Conservation (phyloP, 2,113 vertebrate species). For the Petroica traversi region DNA sequence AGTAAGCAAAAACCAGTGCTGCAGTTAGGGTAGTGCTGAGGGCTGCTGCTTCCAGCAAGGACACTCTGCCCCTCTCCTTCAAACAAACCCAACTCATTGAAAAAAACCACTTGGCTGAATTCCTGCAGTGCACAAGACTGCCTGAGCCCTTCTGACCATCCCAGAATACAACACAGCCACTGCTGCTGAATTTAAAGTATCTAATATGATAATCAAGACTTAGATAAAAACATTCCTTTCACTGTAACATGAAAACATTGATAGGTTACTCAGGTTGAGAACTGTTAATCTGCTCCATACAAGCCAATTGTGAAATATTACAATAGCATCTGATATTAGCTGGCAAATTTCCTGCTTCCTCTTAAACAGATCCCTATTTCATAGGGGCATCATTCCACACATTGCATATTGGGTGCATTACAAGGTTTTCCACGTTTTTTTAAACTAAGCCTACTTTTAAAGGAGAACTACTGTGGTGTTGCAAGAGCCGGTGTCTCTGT, state of each 20-base stretch:
- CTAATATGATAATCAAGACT: neutral
- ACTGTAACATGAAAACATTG: conserved; percentile 15
- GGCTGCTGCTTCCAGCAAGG: neutral
- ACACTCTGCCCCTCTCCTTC: neutral
- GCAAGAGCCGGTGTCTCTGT: neutral
- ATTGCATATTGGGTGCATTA: neutral
- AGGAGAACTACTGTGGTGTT: neutral
- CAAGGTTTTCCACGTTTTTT: neutral
- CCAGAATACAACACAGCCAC: neutral
- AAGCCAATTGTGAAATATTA: neutral
- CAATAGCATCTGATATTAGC: neutral
- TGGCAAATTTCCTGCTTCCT: neutral
- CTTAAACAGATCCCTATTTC: conserved; percentile 13
- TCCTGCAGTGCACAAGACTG: neutral
- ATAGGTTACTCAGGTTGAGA: neutral
- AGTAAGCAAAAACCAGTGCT: neutral
- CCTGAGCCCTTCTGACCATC: neutral
- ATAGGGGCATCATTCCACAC: neutral
- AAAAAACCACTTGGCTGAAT: neutral
- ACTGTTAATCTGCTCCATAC: neutral
- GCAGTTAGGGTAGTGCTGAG: neutral
- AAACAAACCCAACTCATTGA: neutral
- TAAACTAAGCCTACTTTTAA: neutral
- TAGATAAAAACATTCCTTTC: neutral
- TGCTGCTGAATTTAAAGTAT: neutral